Conservation (phyloP, 2,888 invertebrate genomes). For the Mythimna albipuncta region DNA sequence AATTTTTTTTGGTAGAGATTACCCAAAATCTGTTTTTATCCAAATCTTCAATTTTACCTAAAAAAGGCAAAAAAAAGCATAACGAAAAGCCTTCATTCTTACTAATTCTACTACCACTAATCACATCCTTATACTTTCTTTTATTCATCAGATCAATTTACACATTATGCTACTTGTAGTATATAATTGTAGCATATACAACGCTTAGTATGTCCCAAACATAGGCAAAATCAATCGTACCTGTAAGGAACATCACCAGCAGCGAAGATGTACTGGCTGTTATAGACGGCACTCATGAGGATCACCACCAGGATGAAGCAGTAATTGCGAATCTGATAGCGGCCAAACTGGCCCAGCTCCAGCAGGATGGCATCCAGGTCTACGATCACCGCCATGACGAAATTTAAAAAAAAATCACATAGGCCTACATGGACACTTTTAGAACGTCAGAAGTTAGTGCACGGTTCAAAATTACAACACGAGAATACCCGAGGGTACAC, state of each 20-base stretch:
- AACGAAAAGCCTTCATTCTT: neutral
- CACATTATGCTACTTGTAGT: neutral
- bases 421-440: too few species aligned
- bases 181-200: neutral
- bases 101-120: neutral
- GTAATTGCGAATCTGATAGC: slow-evolving; percentile 84
- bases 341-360: slow-evolving; percentile 85
- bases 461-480: neutral
- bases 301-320: slow-evolving; percentile 84
- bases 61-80: too few species aligned
- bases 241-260: slow-evolving; percentile 81
- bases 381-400: slow-evolving; percentile 44
- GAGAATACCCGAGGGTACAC: slow-evolving; percentile 2
- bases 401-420: too few species aligned
- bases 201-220: neutral
- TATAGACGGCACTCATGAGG: slow-evolving; percentile 84
- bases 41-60: too few species aligned
- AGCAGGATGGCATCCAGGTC: slow-evolving; percentile 74
- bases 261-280: slow-evolving; percentile 87
- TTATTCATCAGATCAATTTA: too few species aligned
- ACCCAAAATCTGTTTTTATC: too few species aligned
- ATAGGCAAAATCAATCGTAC: slow-evolving; percentile 21
- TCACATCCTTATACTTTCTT: neutral
- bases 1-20: too few species aligned
- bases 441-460: too few species aligned